Percentiles rank a stretch among this genome's conserved stretches.
phyloP scores from a whole-genome alignment of 2,888 invertebrate genomes.

The Pomacea canaliculata region DNA sequence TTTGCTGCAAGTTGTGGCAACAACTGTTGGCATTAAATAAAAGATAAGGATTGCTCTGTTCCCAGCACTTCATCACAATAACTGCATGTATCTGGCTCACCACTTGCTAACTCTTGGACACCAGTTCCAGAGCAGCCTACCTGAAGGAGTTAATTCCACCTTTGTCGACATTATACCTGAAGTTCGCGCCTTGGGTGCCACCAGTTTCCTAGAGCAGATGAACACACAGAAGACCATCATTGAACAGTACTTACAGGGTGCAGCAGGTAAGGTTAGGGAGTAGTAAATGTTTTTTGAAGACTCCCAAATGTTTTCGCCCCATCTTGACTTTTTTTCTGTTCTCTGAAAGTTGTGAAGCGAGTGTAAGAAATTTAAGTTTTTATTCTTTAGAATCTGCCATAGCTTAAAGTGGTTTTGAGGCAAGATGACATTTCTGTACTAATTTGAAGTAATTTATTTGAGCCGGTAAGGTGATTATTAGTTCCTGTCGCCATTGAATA shows the following conservation, averaged over 20 bases:
- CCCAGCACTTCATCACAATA: constrained; percentile 78
- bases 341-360: not conserved
- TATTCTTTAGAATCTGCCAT: not conserved
- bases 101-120: constrained; percentile 78
- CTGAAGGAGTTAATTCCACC: constrained; percentile 74
- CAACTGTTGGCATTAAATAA: too few species aligned
- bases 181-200: constrained; percentile 79
- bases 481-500: not conserved
- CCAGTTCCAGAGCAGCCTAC: constrained; percentile 78
- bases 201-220: constrained; percentile 81
- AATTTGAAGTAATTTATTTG: too few species aligned
- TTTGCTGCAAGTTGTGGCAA: too few species aligned
- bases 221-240: constrained; percentile 82
- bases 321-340: not conserved
- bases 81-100: constrained; percentile 89
- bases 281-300: not conserved
- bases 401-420: too few species aligned
- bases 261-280: constrained; percentile 74
- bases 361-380: not conserved
- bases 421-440: too few species aligned
- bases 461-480: too few species aligned
- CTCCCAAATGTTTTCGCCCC: too few species aligned
- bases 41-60: too few species aligned
- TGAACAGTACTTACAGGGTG: constrained; percentile 79
- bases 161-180: constrained; percentile 79